phyloP scores from a whole-genome alignment of 2,888 invertebrate species.

The Conomelus anceps region DNA sequence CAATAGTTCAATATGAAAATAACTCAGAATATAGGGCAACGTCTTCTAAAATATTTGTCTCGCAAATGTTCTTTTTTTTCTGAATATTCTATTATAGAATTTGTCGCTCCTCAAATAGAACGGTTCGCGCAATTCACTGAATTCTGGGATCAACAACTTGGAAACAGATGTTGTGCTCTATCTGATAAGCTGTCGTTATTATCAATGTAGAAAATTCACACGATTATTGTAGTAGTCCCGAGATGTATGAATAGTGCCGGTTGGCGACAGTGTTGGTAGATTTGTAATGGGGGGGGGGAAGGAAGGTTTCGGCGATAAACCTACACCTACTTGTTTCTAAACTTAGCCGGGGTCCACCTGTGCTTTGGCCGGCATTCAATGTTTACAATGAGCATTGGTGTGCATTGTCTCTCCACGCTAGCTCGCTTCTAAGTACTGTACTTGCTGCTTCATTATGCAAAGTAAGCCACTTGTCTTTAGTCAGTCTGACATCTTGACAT shows the following conservation, averaged over 20 bases:
- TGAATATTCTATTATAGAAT: neutral
- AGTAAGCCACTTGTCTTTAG: neutral
- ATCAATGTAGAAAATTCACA: neutral
- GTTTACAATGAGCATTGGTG: slow-evolving; percentile 1
- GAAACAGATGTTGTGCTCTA: neutral
- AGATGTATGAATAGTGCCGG: neutral
- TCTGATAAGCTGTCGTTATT: neutral
- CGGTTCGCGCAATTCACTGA: neutral
- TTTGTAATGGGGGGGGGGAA: neutral
- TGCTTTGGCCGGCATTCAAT: slow-evolving; percentile 2
- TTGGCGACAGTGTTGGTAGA: neutral
- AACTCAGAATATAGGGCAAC: neutral
- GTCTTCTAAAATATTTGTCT: neutral
- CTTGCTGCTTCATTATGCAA: neutral
- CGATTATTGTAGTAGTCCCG: neutral
- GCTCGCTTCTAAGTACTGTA: neutral
- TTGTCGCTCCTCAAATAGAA: neutral
- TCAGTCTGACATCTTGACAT: neutral
- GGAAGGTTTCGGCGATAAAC: neutral
- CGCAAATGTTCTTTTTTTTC: neutral
- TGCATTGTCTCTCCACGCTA: neutral
- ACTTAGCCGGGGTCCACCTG: neutral
- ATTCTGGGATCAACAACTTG: neutral
- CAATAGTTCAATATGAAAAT: neutral
- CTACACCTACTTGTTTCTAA: slow-evolving; percentile 8